A percentile compares a stretch with the other conserved stretches of the same genome.
These are phyloP conservation scores for Pithecia hirsuta DNA, from an alignment of 2,797 vertebrate species.

Conservation along the genomic window DNA sequence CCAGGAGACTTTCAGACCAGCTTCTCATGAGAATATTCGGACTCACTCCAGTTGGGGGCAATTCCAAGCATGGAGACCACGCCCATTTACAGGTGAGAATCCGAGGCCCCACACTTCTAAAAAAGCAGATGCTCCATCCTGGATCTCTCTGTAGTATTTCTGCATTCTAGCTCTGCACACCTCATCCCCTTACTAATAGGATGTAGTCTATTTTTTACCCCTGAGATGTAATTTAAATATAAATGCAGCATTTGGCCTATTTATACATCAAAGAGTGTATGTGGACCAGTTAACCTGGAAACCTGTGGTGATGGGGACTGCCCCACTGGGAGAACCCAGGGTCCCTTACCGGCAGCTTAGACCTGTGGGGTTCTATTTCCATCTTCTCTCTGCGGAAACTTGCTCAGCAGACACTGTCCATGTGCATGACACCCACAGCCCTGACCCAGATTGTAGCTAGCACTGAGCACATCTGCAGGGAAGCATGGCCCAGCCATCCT, in stretches of 20 bases:
- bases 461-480: background rate
- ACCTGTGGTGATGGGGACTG: background rate
- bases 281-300: background rate
- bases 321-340: background rate
- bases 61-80: background rate
- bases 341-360: background rate
- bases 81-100: background rate
- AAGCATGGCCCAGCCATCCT: accelerated
- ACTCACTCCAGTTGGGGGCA: background rate
- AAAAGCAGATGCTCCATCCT: background rate
- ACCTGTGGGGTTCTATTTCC: background rate
- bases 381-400: background rate
- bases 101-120: background rate
- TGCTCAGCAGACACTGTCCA: background rate
- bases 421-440: background rate
- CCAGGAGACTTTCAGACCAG: background rate
- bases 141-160: background rate
- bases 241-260: conserved; percentile 45
- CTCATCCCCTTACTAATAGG: background rate
- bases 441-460: conserved; percentile 36
- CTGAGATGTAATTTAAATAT: conserved; percentile 37
- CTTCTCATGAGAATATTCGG: background rate
- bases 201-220: background rate
- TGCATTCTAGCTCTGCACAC: background rate
- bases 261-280: background rate